Percentiles rank a stretch among this genome's conserved stretches.
These are phyloP conservation scores for Drosophila nigricruria DNA, from an alignment of 2,888 invertebrate genomes.

Conservation along the genomic window DNA sequence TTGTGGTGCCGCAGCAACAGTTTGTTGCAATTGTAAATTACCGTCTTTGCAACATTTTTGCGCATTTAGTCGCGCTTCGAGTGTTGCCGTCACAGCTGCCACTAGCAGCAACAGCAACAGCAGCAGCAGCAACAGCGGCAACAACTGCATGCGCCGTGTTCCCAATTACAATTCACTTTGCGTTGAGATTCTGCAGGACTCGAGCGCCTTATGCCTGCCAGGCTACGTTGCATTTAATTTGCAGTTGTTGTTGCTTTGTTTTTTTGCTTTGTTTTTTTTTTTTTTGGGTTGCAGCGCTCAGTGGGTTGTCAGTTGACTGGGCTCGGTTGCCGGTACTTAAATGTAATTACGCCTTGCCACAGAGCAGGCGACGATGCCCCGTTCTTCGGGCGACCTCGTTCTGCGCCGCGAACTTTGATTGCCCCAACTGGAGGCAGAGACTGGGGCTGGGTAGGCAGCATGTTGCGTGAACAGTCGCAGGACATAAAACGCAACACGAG, in stretches of 20 bases:
- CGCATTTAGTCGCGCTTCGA: constrained; percentile 81
- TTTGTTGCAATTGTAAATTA: constrained; percentile 79
- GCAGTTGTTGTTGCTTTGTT: constrained; percentile 56
- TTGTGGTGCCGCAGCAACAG: constrained; percentile 32
- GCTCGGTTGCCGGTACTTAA: constrained; percentile 71
- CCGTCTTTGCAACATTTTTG: constrained; percentile 80
- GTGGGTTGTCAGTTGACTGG: constrained; percentile 56
- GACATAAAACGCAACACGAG: constrained; percentile 39
- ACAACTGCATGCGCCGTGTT: constrained; percentile 37
- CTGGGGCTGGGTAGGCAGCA: neutral
- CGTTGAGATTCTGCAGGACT: constrained; percentile 60
- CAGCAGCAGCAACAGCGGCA: constrained; percentile 6
- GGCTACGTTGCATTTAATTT: constrained; percentile 72
- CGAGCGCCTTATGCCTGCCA: constrained; percentile 58
- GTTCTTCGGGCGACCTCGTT: constrained; percentile 67
- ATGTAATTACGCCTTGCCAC: constrained; percentile 69
- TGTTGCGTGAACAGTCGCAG: constrained; percentile 22
- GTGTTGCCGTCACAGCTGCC: constrained; percentile 77
- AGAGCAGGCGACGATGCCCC: constrained; percentile 32
- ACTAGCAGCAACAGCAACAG: constrained; percentile 25
- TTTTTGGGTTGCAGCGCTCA: constrained; percentile 26
- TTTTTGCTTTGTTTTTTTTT: constrained; percentile 10
- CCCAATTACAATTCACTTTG: constrained; percentile 79
- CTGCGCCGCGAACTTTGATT: constrained; percentile 66
- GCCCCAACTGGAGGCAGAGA: neutral